Evolutionary conservation across 92 coral and sea anemone species (phyloP), one percentile per base, ranked within the genome.

Genomic region (Epizoanthus rinbou): DNA sequence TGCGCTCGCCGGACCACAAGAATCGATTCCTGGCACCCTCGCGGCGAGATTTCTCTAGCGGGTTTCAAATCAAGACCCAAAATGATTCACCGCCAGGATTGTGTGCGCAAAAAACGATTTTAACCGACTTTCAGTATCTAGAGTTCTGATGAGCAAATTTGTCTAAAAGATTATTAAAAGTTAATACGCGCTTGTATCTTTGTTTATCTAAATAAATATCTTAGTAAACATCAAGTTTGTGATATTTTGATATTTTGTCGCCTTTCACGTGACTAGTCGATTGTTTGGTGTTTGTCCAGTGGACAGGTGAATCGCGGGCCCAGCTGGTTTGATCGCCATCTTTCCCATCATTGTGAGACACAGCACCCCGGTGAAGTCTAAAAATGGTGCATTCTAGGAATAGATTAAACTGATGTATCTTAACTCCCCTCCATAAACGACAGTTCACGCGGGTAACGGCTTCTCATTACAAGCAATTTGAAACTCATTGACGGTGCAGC

Each of bases 161-260:
- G 81, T 52, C 63, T 73, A 85, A 74, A 73, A 80, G 93, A 83
- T 93, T 91, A 91, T 93, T 93, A 75, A 87, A 87, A 84, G 88
- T 90, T 88, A 87, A 87, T 93, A 85, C 85, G 85, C 67, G 45
- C 72, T 87, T 82, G 90, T 84, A 91, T 88, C 92, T 85, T 75
- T 93, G 86, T 88, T 93, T 93, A 93, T 93, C 98, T 66, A 50
- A 35, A 69, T 66, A 68, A 73, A 79, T 87, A 93, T 93, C 98
- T 91, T 70, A 76, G 90, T 85, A 91, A 93, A 93, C 87, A 93
- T 89, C 85, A 66, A 74, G 76, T 89, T 91, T 93, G 98, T 91
- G 90, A 87, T 64, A 74, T 84, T 87, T 85, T 82, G 95, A 88
- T 89, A 89, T 85, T 93, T 93, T 75, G 84, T 83, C n/a, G 79